These are phyloP conservation scores for Leiothrix lutea DNA, from an alignment of 2,113 vertebrate species.

Conservation along the genomic window DNA sequence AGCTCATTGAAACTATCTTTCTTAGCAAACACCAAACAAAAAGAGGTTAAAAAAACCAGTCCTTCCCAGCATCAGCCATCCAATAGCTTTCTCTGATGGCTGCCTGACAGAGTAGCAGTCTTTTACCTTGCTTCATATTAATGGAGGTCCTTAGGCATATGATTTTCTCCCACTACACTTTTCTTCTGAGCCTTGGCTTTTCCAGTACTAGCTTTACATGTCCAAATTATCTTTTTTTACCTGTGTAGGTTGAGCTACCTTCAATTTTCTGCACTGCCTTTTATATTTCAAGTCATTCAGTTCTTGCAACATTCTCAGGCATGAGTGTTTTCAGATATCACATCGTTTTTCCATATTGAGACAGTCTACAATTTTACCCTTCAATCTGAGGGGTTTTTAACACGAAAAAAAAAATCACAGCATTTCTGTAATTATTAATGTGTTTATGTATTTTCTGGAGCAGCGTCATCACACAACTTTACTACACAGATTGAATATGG, in stretches of 20 bases:
- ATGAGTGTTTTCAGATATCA: neutral
- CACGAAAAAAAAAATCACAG: neutral
- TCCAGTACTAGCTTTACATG: neutral
- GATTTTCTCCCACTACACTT: neutral
- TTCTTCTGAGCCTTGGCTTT: neutral
- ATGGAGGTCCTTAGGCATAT: neutral
- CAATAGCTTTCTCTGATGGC: neutral
- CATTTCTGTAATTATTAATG: neutral
- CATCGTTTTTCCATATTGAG: neutral
- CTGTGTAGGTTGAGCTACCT: neutral
- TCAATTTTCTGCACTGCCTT: neutral
- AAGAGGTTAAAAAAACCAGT: neutral
- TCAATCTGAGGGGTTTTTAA: neutral
- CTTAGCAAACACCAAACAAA: neutral
- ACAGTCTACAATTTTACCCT: neutral
- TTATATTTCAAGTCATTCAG: neutral
- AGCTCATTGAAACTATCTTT: neutral
- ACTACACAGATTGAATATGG: neutral
- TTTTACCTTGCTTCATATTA: neutral
- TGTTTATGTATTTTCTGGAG: neutral
- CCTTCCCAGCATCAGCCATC: neutral
- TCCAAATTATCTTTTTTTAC: neutral
- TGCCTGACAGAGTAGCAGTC: neutral
- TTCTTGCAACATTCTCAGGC: neutral
- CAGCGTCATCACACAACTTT: neutral